Conservation (phyloP, 2,888 invertebrate genomes). For the Atrina japonica region DNA sequence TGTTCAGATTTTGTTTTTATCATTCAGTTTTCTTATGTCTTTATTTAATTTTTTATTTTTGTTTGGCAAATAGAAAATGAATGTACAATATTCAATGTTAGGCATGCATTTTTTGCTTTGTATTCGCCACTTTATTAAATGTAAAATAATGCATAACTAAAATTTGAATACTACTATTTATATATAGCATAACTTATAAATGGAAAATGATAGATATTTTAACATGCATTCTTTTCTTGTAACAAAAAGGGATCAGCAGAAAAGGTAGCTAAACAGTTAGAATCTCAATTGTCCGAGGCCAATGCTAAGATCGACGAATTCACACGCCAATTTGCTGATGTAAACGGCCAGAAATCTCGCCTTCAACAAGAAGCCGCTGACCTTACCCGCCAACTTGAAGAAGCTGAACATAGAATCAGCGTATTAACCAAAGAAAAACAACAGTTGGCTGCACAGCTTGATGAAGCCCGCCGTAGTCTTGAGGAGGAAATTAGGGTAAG, state of each 20-base stretch:
- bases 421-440: conserved; percentile 96
- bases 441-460: conserved; percentile 96
- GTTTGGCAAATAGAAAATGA: too few species aligned
- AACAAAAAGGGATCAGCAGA: conserved; percentile 99
- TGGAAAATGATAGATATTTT: too few species aligned
- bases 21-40: too few species aligned
- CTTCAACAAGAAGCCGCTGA: conserved; percentile 98
- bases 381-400: conserved; percentile 97
- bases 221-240: too few species aligned
- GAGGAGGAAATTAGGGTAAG: conserved; percentile 91
- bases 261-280: conserved; percentile 98
- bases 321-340: conserved; percentile 97
- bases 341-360: conserved; percentile 92
- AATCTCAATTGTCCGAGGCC: conserved; percentile 96
- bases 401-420: conserved; percentile 97
- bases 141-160: too few species aligned
- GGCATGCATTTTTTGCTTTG: too few species aligned
- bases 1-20: too few species aligned
- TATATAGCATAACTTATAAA: too few species aligned
- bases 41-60: too few species aligned
- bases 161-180: too few species aligned
- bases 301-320: conserved; percentile 98
- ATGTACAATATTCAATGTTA: too few species aligned
- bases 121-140: too few species aligned
- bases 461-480: conserved; percentile 98